Evolutionary conservation across 2,113 vertebrate species (phyloP).

Genomic region (Picathartes gymnocephalus): DNA sequence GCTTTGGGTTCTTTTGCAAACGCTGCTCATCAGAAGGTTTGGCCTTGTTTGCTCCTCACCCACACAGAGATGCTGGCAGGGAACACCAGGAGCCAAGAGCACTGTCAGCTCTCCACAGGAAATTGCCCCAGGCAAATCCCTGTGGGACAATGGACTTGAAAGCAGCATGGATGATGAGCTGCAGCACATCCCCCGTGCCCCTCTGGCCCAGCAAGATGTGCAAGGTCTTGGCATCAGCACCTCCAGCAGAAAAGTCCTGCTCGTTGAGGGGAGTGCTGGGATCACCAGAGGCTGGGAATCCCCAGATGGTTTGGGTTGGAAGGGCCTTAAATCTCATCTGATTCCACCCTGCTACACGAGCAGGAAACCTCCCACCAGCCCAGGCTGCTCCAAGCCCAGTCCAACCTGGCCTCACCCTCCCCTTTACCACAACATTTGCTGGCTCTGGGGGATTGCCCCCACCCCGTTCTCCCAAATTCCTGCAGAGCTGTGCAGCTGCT

Average conservation of each 20-base stretch:
- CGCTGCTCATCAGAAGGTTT: neutral
- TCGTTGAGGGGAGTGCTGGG: rapidly evolving
- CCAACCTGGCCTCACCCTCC: neutral
- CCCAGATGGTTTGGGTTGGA: neutral
- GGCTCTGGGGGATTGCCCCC: neutral
- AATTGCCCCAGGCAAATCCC: neutral
- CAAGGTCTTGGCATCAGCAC: neutral
- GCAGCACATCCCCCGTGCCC: rapidly evolving
- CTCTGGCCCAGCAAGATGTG: neutral
- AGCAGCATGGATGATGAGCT: neutral
- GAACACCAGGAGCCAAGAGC: neutral
- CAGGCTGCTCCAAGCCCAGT: neutral
- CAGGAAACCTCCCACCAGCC: neutral
- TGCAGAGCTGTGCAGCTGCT: neutral
- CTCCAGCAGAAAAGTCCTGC: neutral
- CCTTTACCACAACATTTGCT: neutral
- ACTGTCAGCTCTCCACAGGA: neutral
- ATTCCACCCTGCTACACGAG: neutral
- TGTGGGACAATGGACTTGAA: neutral
- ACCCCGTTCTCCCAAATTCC: neutral
- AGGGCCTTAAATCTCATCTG: neutral
- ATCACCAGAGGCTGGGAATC: neutral
- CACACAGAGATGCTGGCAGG: neutral
- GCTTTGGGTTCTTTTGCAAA: neutral
- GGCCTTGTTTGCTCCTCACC: neutral